phyloP scores from a whole-genome alignment of 1,140 invertebrate species.

The Neodiprion lecontei region DNA sequence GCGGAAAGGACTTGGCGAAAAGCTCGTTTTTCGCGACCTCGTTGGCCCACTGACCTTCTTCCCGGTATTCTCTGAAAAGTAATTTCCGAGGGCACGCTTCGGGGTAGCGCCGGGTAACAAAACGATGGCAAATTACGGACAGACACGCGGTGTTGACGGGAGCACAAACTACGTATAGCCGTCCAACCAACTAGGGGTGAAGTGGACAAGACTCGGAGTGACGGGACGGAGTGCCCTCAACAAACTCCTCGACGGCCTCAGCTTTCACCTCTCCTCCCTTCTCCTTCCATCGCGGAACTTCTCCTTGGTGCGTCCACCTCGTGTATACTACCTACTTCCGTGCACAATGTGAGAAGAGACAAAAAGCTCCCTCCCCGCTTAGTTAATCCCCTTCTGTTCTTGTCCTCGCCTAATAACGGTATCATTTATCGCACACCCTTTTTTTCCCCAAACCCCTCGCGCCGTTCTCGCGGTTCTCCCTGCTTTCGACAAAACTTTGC shows the following conservation, averaged over 20 bases:
- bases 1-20: neutral
- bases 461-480: neutral
- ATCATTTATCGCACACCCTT: conserved; percentile 1
- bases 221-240: conserved; percentile 1
- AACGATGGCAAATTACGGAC: conserved; percentile 7
- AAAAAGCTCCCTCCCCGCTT: neutral
- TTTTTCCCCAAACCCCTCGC: neutral
- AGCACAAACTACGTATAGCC: neutral
- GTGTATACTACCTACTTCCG: neutral
- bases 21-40: neutral
- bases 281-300: neutral
- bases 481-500: neutral
- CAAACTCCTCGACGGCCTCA: neutral
- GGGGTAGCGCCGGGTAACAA: neutral
- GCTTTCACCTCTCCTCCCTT: too few species aligned
- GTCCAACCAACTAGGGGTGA: conserved; percentile 6
- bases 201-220: conserved; percentile 1
- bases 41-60: neutral
- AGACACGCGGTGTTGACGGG: neutral
- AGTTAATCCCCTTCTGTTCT: conserved; percentile 1
- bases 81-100: neutral
- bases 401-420: neutral
- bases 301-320: neutral
- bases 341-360: neutral
- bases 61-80: neutral